A percentile compares a stretch with the other conserved stretches of the same genome.
Evolutionary conservation across 2,113 vertebrate species (phyloP).

Genomic region (Aspiorhynchus laticeps): DNA sequence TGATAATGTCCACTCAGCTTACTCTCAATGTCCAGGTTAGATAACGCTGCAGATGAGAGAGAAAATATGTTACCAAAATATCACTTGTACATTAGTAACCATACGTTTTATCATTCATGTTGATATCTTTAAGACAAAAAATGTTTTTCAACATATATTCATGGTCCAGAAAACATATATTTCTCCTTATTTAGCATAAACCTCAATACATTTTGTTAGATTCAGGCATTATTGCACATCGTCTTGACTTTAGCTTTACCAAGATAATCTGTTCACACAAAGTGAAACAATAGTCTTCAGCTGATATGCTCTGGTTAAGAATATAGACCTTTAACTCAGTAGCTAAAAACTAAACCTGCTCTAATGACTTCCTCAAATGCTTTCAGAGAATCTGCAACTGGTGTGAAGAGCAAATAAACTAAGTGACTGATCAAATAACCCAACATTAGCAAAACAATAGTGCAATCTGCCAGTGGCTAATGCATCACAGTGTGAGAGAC

Average conservation of each 20-base stretch:
- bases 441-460: slow-evolving; percentile 15
- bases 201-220: neutral
- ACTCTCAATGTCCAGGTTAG: slow-evolving; percentile 93
- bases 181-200: neutral
- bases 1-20: slow-evolving; percentile 88
- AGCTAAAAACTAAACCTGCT: neutral
- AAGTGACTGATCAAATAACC: neutral
- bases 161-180: too few species aligned
- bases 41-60: slow-evolving; percentile 80
- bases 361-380: slow-evolving; percentile 4
- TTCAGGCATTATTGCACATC: neutral
- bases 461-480: neutral
- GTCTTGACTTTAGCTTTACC: neutral
- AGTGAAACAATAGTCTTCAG: neutral
- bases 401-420: slow-evolving; percentile 25
- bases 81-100: neutral
- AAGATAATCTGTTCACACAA: neutral
- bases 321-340: neutral
- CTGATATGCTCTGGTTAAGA: neutral
- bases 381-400: neutral
- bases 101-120: neutral
- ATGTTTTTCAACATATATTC: too few species aligned
- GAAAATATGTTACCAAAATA: neutral
- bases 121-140: neutral
- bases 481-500: neutral